Percentiles rank a stretch among this genome's conserved stretches.
phyloP scores from a whole-genome alignment of 2,888 invertebrate species.

The Pristionchus exspectatus region DNA sequence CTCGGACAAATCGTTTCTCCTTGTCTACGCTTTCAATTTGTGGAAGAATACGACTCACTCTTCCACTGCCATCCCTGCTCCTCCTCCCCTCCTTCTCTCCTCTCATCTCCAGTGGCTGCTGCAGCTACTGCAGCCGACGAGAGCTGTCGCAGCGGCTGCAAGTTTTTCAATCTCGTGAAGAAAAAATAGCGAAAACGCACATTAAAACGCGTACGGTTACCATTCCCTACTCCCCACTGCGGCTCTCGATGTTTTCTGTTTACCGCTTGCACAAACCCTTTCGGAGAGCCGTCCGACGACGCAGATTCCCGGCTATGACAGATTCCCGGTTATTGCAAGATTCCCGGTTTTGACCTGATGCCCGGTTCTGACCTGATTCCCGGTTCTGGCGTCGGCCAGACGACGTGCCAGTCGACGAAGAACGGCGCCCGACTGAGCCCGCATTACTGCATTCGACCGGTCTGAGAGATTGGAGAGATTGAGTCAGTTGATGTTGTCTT shows the following conservation, averaged over 20 bases:
- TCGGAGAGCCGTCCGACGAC: neutral
- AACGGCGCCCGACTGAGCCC: neutral
- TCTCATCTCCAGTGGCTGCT: neutral
- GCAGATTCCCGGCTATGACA: too few species aligned
- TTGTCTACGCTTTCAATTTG: too few species aligned
- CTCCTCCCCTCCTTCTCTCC: neutral
- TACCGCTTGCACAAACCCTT: neutral
- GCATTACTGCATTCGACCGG: conserved; percentile 12
- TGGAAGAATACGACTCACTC: neutral
- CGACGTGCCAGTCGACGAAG: conserved; percentile 29
- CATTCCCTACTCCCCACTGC: neutral
- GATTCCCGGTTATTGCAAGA: neutral
- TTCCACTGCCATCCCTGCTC: neutral
- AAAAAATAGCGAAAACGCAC: neutral
- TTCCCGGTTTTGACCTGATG: neutral
- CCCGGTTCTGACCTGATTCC: neutral
- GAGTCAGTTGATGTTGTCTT: too few species aligned
- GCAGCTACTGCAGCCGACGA: conserved; percentile 10
- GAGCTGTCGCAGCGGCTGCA: conserved; percentile 14
- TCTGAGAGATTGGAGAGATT: neutral
- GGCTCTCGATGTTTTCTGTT: neutral
- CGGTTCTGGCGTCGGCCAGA: conserved; percentile 11
- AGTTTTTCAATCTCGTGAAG: neutral
- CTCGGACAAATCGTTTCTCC: neutral
- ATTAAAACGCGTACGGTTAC: neutral